Base-by-base conservation (phyloP, 2,888 invertebrate genomes). In the Caradrina kadenii region DNA sequence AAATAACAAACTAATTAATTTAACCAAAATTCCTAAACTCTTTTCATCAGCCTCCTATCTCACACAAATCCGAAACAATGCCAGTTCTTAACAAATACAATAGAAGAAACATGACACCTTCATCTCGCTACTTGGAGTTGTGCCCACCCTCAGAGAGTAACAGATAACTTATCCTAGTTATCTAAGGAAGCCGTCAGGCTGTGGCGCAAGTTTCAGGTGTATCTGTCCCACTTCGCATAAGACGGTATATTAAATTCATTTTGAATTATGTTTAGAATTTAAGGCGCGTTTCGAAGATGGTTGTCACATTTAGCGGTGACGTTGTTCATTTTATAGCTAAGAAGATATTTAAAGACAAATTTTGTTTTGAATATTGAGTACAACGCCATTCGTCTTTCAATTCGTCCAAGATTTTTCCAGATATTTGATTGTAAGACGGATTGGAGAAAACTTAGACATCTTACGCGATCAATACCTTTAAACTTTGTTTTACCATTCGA, bases 141-240 rank as follows among this genome's bases (percentile, higher is more conserved):
- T 79, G 79, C 79, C 80, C 65, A 58, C 72, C 60, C 54, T 56
- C 55, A 50, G 60, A 52, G 67, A 61, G 61, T 45, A 56, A 64
- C 62, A 76, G 80, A 80, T 79, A 79, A 71, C 31, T 79, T 73
- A 78, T 63, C 79, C 39, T 8, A 11, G 54, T 48, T 80, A 75
- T 66, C 65, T 69, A 54, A 69, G 48, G 53, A 63, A 80, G 80
- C 62, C 56, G 54, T 63, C 77, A 35, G 50, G 19, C 60, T 53
- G n/a, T 48, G 21, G 54, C 39, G 31, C 22, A 76, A 80, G 80
- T 76, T 79, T 19, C 76, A 79, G 78, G 80, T 80, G 76, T 76
- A 76, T 59, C 76, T 68, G 63, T 4, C 49, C 35, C 59, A 67
- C 59, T 71, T 62, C 26, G 61, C 22, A 21, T 4, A 60, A 54